Percentiles rank a stretch among this genome's conserved stretches.
phyloP scores from a whole-genome alignment of 2,113 vertebrate species.

The Paralichthys olivaceus region DNA sequence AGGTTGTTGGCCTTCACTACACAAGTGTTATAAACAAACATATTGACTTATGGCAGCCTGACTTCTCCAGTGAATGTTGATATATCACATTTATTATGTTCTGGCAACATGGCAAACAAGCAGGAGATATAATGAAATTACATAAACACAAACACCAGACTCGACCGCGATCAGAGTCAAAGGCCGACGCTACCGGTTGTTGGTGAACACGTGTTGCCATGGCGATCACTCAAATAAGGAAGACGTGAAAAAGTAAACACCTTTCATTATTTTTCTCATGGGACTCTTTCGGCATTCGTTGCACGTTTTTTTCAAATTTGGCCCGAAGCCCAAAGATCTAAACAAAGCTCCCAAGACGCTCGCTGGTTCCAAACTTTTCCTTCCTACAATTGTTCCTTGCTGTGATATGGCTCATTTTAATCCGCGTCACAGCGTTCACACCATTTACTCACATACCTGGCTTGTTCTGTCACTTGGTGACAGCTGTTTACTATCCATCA shows the following conservation, averaged over 20 bases:
- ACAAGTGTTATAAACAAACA: too few species aligned
- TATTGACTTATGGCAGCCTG: too few species aligned
- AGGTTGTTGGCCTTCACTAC: too few species aligned
- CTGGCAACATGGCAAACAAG: too few species aligned
- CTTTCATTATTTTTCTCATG: constrained; percentile 13
- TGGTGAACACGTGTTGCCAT: constrained; percentile 33
- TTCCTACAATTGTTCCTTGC: constrained; percentile 72
- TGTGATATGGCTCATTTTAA: constrained; percentile 52
- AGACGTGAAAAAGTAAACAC: constrained; percentile 43
- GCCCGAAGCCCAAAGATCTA: constrained; percentile 43
- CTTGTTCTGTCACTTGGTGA: constrained; percentile 6
- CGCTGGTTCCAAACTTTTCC: constrained; percentile 52
- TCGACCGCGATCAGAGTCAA: background rate
- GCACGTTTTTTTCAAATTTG: constrained; percentile 48
- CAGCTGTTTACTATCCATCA: constrained; percentile 43
- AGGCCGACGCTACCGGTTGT: background rate
- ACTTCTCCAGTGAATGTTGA: too few species aligned
- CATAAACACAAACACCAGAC: constrained; percentile 18
- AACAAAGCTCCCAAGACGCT: constrained; percentile 38
- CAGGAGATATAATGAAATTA: background rate
- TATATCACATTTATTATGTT: too few species aligned
- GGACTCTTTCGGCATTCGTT: constrained; percentile 26
- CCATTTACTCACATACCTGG: constrained; percentile 23
- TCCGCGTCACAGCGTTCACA: constrained; percentile 27
- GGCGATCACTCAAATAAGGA: constrained; percentile 28